These are phyloP conservation scores for Frankliniella intonsa DNA, from an alignment of 2,888 invertebrate genomes.

Conservation along the genomic window DNA sequence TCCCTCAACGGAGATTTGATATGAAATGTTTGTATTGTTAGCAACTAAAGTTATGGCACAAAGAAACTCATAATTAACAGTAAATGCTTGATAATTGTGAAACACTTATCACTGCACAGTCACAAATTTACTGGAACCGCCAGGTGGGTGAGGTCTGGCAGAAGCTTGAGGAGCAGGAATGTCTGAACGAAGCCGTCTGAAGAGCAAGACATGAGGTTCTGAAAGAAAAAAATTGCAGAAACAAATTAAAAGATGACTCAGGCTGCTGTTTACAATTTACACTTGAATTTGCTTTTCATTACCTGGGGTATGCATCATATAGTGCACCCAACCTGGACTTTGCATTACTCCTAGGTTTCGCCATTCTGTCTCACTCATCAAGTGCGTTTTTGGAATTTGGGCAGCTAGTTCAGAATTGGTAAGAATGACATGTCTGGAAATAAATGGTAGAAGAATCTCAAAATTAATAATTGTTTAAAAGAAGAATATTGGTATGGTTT, in stretches of 20 bases:
- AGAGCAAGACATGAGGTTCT: conserved; percentile 89
- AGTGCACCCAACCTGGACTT: conserved; percentile 95
- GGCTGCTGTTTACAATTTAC: conserved; percentile 1
- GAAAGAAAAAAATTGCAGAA: conserved; percentile 44
- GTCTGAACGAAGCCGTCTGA: conserved; percentile 49
- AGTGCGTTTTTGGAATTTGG: conserved; percentile 82
- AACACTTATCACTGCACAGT: too few species aligned
- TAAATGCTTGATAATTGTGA: too few species aligned
- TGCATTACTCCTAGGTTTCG: conserved; percentile 91
- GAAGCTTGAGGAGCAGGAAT: background rate
- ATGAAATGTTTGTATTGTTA: too few species aligned
- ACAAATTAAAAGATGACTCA: conserved; percentile 26
- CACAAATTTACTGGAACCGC: too few species aligned
- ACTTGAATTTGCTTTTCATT: conserved; percentile 38
- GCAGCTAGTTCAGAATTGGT: conserved; percentile 82
- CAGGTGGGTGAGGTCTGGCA: too few species aligned
- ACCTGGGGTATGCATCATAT: conserved; percentile 94
- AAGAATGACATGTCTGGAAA: conserved; percentile 82
- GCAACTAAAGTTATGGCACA: background rate
- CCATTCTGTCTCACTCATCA: conserved; percentile 95
- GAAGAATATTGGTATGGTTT: background rate
- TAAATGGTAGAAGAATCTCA: background rate
- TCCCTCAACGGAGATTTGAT: too few species aligned
- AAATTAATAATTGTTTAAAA: background rate
- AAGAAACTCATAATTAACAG: background rate